Evolutionary conservation across 2,888 invertebrate genomes (phyloP).

Genomic region (Myopa tessellatipennis): DNA sequence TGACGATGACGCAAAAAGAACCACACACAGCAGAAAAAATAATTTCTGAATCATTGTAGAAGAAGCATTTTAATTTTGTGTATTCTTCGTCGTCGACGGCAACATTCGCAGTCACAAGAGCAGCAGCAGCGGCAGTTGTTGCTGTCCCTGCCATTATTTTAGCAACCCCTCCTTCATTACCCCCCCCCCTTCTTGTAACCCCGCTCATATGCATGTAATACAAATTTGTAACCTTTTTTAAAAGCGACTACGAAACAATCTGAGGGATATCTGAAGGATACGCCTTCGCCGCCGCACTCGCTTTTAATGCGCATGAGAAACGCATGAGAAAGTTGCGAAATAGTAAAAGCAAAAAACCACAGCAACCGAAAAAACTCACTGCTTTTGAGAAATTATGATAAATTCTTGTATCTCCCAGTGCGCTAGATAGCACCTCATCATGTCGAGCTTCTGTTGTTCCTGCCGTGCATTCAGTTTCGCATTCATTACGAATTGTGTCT

Average conservation of each 20-base stretch:
- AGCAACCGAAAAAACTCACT: background rate
- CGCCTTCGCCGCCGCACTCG: background rate
- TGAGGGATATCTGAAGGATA: slow-evolving; percentile 11
- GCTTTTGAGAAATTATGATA: slow-evolving; percentile 27
- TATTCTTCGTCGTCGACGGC: slow-evolving; percentile 24
- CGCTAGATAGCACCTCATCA: background rate
- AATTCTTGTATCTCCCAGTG: slow-evolving; percentile 12
- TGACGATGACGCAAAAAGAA: background rate
- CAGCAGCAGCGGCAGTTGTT: background rate
- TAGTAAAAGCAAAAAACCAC: slow-evolving; percentile 3
- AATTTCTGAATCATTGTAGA: slow-evolving; percentile 19
- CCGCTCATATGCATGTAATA: slow-evolving; percentile 19
- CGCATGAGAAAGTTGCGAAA: slow-evolving; percentile 4
- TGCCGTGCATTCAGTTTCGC: background rate
- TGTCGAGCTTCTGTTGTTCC: background rate
- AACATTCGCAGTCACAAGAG: background rate
- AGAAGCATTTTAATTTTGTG: slow-evolving; percentile 27
- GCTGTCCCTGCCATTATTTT: slow-evolving; percentile 8
- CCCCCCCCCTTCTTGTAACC: background rate
- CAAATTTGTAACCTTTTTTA: slow-evolving; percentile 13
- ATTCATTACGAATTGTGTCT: slow-evolving; percentile 15
- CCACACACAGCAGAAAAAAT: slow-evolving; percentile 11
- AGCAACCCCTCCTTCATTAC: background rate
- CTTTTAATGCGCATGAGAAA: background rate
- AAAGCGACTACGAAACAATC: background rate